phyloP scores from a whole-genome alignment of 2,113 vertebrate genomes.

The Hemibagrus wyckioides region DNA sequence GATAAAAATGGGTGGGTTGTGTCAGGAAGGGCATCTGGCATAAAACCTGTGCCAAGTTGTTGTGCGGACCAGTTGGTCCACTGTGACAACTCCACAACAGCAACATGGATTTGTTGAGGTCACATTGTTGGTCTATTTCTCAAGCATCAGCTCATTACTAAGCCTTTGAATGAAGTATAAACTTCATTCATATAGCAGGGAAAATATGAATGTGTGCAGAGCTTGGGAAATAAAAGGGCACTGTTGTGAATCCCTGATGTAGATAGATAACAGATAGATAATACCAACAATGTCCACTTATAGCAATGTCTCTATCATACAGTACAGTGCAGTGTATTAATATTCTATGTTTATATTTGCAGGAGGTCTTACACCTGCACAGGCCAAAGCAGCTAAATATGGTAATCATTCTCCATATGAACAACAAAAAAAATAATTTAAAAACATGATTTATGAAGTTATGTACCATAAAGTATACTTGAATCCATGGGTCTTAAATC shows the following conservation, averaged over 20 bases:
- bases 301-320: not conserved
- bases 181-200: not conserved
- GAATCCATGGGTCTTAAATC: not conserved
- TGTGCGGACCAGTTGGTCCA: too few relatives aligned
- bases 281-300: not conserved
- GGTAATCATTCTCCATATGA: slow-evolving; percentile 60
- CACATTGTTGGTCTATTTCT: not conserved
- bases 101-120: too few relatives aligned
- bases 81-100: too few relatives aligned
- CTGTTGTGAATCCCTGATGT: not conserved
- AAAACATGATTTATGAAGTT: not conserved
- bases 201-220: too few relatives aligned
- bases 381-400: slow-evolving; percentile 79
- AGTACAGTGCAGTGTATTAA: too few relatives aligned
- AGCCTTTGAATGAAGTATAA: not conserved
- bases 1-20: too few relatives aligned
- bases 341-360: slow-evolving; percentile 17
- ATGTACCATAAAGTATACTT: not conserved
- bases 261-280: not conserved
- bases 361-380: slow-evolving; percentile 69
- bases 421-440: not conserved
- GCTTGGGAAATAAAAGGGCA: not conserved
- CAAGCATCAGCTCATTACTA: not conserved
- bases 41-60: too few relatives aligned
- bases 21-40: too few relatives aligned